phyloP scores from a whole-genome alignment of 2,888 invertebrate genomes.

The Temnothorax rugatulus region DNA sequence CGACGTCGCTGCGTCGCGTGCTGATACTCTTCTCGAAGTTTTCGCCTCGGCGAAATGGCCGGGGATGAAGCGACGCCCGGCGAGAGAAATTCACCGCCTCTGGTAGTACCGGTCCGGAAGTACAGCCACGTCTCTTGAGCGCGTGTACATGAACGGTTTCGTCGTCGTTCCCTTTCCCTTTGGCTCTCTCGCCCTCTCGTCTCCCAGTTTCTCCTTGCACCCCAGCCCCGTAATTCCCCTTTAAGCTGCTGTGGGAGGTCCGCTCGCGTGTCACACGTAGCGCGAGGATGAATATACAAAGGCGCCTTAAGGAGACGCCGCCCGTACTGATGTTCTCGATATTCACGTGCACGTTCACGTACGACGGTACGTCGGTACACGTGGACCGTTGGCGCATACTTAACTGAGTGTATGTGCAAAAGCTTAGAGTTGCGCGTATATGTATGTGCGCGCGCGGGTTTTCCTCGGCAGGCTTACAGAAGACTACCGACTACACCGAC shows the following conservation, averaged over 20 bases:
- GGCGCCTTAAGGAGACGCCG: slow-evolving; percentile 70
- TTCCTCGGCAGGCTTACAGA: slow-evolving; percentile 67
- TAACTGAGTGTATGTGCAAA: slow-evolving; percentile 41
- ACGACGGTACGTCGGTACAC: slow-evolving; percentile 51
- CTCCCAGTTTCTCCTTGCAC: slow-evolving; percentile 50
- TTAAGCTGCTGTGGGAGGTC: slow-evolving; percentile 74
- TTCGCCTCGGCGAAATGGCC: slow-evolving; percentile 37
- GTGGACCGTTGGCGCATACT: slow-evolving; percentile 57
- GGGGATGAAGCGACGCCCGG: slow-evolving; percentile 33
- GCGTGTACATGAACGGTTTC: slow-evolving; percentile 44
- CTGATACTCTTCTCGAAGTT: slow-evolving; percentile 52
- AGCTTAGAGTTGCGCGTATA: slow-evolving; percentile 62
- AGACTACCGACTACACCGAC: slow-evolving; percentile 67
- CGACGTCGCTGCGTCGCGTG: slow-evolving; percentile 32
- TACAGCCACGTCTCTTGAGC: slow-evolving; percentile 33
- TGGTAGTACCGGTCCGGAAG: slow-evolving; percentile 25
- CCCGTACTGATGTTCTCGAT: slow-evolving; percentile 66
- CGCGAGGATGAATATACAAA: slow-evolving; percentile 68
- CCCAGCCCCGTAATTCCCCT: slow-evolving; percentile 70
- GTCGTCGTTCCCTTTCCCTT: slow-evolving; percentile 15
- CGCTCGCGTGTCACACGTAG: slow-evolving; percentile 75
- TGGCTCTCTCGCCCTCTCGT: slow-evolving; percentile 18
- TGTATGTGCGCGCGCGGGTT: slow-evolving; percentile 19
- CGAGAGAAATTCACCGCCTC: slow-evolving; percentile 36
- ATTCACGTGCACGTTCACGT: slow-evolving; percentile 56